Conservation (phyloP, 2,888 invertebrate genomes). For the Sthenelais limicola region DNA sequence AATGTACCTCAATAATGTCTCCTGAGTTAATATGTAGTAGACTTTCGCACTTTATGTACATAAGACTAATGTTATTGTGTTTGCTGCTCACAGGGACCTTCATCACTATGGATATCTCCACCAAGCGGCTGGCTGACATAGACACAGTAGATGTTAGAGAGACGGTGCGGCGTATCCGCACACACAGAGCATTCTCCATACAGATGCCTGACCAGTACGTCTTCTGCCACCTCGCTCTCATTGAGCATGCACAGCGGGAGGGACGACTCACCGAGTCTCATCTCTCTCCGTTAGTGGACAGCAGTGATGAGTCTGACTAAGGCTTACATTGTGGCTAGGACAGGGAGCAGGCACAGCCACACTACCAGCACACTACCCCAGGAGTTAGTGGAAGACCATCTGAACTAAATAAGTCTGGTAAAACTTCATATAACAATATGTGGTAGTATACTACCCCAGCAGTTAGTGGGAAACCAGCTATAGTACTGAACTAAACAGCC, state of each 20-base stretch:
- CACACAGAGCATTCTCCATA: constrained; percentile 96
- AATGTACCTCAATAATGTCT: too few species aligned
- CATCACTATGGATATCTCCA: constrained; percentile 86
- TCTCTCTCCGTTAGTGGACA: constrained; percentile 57
- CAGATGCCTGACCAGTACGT: constrained; percentile 99
- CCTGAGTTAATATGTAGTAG: too few species aligned
- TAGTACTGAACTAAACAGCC: too few species aligned
- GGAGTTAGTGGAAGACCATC: too few species aligned
- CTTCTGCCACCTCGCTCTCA: constrained; percentile 94
- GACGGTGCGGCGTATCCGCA: constrained; percentile 85
- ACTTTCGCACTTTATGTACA: neutral
- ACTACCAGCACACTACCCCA: too few species aligned
- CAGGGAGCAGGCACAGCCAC: too few species aligned
- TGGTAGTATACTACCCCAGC: too few species aligned
- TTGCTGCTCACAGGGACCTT: constrained; percentile 84
- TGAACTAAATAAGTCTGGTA: too few species aligned
- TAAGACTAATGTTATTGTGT: neutral
- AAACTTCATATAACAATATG: too few species aligned
- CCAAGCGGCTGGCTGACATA: constrained; percentile 70
- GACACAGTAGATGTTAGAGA: constrained; percentile 71
- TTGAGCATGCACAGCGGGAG: constrained; percentile 77
- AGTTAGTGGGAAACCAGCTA: too few species aligned
- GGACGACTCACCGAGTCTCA: constrained; percentile 59
- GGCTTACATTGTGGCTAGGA: too few species aligned
- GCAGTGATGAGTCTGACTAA: constrained; percentile 58